phyloP scores from a whole-genome alignment of 2,113 vertebrate species.

The Sminthopsis crassicaudata region DNA sequence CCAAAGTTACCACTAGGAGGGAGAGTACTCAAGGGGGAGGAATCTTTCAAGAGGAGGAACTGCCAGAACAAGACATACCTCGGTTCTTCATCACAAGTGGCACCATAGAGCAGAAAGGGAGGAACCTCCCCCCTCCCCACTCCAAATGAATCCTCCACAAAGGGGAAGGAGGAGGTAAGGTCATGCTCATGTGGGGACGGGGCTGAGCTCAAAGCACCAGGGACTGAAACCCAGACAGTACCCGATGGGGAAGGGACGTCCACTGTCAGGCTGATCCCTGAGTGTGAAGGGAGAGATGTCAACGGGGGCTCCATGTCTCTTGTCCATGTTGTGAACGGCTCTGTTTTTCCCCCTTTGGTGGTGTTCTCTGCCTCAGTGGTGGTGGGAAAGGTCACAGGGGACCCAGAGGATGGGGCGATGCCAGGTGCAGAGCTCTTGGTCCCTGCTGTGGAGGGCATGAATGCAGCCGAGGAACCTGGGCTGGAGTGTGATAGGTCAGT shows the following conservation, averaged over 20 bases:
- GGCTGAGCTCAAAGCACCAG: not conserved
- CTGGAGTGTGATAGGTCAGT: too few species aligned
- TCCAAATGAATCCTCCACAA: rapidly evolving
- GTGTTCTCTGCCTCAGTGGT: not conserved
- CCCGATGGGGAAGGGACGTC: not conserved
- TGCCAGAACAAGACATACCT: too few species aligned
- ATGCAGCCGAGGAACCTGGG: too few species aligned
- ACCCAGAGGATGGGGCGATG: too few species aligned
- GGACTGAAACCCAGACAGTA: too few species aligned
- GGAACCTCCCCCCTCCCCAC: not conserved
- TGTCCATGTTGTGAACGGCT: not conserved
- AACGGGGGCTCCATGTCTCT: not conserved
- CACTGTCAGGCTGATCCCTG: not conserved
- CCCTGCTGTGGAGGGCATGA: too few species aligned
- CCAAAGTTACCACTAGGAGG: too few species aligned
- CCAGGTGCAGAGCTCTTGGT: too few species aligned
- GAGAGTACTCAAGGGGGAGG: too few species aligned
- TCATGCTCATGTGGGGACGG: rapidly evolving
- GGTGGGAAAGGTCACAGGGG: too few species aligned
- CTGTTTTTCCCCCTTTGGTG: not conserved
- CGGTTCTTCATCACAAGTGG: too few species aligned
- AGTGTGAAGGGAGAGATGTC: not conserved
- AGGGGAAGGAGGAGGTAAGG: not conserved
- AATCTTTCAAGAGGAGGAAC: too few species aligned
- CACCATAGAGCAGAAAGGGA: not conserved